Evolutionary conservation across 2,888 invertebrate genomes (phyloP).

Genomic region (Noctua janthina): DNA sequence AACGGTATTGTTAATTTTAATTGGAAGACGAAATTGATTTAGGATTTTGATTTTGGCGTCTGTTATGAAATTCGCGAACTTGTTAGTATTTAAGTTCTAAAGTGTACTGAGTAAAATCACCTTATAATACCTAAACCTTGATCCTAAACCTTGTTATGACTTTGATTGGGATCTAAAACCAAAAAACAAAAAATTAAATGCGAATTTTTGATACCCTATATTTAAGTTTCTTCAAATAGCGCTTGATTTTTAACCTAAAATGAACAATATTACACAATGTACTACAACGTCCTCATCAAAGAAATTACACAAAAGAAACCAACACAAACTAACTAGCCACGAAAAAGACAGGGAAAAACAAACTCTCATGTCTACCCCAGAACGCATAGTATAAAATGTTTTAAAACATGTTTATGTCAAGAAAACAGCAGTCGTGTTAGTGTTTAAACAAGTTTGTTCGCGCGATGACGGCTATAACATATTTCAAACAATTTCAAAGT

Average conservation of each 20-base stretch:
- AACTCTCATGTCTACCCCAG: background rate
- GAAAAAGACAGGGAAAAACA: background rate
- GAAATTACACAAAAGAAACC: background rate
- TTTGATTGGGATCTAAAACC: background rate
- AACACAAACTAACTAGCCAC: too few relatives aligned
- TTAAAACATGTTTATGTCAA: slow-evolving; percentile 59
- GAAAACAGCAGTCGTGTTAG: slow-evolving; percentile 65
- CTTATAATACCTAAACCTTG: background rate
- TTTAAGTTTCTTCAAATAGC: background rate
- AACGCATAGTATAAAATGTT: slow-evolving; percentile 53
- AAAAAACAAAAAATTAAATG: background rate
- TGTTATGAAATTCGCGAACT: slow-evolving; percentile 10
- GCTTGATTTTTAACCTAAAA: background rate
- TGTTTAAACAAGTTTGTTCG: slow-evolving; percentile 76
- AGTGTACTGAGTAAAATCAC: background rate
- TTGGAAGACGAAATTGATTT: slow-evolving; percentile 35
- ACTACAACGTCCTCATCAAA: background rate
- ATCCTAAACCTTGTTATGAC: background rate
- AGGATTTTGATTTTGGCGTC: slow-evolving; percentile 11
- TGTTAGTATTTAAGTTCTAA: slow-evolving; percentile 1
- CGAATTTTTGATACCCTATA: background rate
- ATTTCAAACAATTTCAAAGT: slow-evolving; percentile 88
- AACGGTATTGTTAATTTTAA: slow-evolving; percentile 41
- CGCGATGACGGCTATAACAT: slow-evolving; percentile 81
- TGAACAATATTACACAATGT: background rate